Base-by-base conservation (phyloP, 2,888 invertebrate genomes). In the Brassicogethes aeneus region DNA sequence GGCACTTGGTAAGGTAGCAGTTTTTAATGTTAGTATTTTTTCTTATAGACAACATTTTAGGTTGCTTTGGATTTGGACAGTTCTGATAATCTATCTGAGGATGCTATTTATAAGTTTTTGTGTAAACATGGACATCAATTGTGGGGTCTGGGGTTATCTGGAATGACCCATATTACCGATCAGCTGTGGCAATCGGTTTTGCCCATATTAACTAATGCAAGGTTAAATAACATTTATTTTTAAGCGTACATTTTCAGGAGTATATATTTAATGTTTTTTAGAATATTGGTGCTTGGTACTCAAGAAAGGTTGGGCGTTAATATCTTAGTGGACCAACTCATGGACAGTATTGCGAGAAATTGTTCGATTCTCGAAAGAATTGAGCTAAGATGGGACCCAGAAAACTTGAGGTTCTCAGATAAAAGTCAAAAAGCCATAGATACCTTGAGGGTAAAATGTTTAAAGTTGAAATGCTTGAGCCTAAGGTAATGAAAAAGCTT, bases 371-470 rank as follows among this genome's bases (percentile, higher is more conserved):
- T 99, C 57, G 92, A 95, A 66, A 77, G 99, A 1, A 69, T 99
- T 40, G 99, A 99, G 66, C 72, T 99, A 16, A 82, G 90, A 52
- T 99, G 99, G 99, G 99, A 99, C 69, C 96, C 97, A 0, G 96
- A 96, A 59, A 97, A 97, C 61, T 76, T 99, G 29, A 78, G 99
- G 39, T 99, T 96, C 71, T 97, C 96, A 30, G 99, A 99, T 69
- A 99, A 99, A 70, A 96, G 96, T 62, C 96, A 96, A 69, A 99
- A 99, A 68, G 97, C 97, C 33, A 96, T 99, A 52, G 99, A 99
- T 68, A 87, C 95, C 36, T 74, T 99, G 46, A 82, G 99, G 34
- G 90, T 99, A 33, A 92, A 92, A 61, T 97, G 97, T 59, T 75
- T 94, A 1, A 89, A 93, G 64, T 73, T 99, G 37, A 83, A 85